Conservation (phyloP, 2,797 vertebrate species). For the Antrozous pallidus region DNA sequence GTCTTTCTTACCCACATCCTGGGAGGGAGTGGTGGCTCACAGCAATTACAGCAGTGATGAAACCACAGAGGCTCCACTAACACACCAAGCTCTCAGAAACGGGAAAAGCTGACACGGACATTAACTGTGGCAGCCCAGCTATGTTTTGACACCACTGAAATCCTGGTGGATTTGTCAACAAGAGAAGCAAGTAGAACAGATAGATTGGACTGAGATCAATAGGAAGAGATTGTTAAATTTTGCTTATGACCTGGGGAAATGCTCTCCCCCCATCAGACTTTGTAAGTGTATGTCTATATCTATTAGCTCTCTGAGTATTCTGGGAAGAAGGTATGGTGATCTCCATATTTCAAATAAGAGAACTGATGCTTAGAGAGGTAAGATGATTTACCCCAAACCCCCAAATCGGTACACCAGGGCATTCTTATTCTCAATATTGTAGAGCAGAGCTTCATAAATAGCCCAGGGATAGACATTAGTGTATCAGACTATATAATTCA, state of each 20-base stretch:
- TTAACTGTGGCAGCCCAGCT: rapidly evolving
- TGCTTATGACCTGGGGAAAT: not conserved
- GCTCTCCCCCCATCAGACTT: not conserved
- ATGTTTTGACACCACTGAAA: rapidly evolving
- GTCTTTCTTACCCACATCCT: not conserved
- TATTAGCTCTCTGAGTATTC: not conserved
- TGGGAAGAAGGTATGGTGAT: not conserved
- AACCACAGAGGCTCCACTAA: not conserved
- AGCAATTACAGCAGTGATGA: slow-evolving; percentile 46
- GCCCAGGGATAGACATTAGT: not conserved
- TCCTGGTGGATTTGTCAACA: not conserved
- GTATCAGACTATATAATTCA: not conserved
- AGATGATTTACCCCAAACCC: not conserved
- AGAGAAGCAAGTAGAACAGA: not conserved
- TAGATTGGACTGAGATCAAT: rapidly evolving
- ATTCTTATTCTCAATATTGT: not conserved
- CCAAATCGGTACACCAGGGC: not conserved
- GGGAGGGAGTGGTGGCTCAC: not conserved
- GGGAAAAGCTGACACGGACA: not conserved
- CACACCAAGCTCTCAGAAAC: not conserved
- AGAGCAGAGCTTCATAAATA: rapidly evolving
- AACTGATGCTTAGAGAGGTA: not conserved
- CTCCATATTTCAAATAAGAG: not conserved
- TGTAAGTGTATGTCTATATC: not conserved
- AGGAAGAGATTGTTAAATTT: rapidly evolving